Evolutionary conservation across 2,888 invertebrate genomes (phyloP), one percentile per base, ranked within the genome.

Genomic region (Hirtodrosophila cameraria): DNA sequence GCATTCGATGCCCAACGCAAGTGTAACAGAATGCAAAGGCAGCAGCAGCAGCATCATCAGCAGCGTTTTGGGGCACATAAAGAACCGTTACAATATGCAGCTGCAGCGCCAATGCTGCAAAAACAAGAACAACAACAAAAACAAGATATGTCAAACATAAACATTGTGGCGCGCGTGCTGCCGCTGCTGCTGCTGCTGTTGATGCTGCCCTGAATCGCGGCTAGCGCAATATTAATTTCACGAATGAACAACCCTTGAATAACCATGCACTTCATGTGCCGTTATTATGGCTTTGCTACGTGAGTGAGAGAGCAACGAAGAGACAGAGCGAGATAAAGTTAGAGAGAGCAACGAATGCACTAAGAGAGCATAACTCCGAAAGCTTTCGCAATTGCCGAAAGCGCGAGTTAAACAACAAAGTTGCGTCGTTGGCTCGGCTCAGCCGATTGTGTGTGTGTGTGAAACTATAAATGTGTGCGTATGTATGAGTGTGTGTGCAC

Each of bases 211-310:
- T 55, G 50, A 70, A 61, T 52, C 50, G 65, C 59, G 52, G 71
- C 74, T 68, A 62, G 67, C 85, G 79, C 83, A 80, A 86, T 84
- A 84, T 84, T 84, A 84, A 84, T 84, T 84, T 84, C 78, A 84
- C 83, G 86, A 84, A 85, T 84, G 83, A 84, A 86, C 83, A 84
- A 84, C 83, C 83, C 86, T 84, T 86, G 83, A 86, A 82, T 73
- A 86, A 78, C 85, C 83, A 86, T 82, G 72, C 82, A 82, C 82
- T 82, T 83, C 66, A 82, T 86, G 82, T 83, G 58, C 74, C 75
- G 68, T 82, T 81, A 78, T 79, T 76, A 86, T 70, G 74, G 62
- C 77, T 70, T 57, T 61, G 48, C 75, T 55, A 77, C 73, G 85
- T 83, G 77, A 63, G 49, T 41, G 48, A 66, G 67, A 49, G 58